These are phyloP conservation scores for Diarsia dahlii DNA, from an alignment of 2,888 invertebrate genomes.

Conservation along the genomic window DNA sequence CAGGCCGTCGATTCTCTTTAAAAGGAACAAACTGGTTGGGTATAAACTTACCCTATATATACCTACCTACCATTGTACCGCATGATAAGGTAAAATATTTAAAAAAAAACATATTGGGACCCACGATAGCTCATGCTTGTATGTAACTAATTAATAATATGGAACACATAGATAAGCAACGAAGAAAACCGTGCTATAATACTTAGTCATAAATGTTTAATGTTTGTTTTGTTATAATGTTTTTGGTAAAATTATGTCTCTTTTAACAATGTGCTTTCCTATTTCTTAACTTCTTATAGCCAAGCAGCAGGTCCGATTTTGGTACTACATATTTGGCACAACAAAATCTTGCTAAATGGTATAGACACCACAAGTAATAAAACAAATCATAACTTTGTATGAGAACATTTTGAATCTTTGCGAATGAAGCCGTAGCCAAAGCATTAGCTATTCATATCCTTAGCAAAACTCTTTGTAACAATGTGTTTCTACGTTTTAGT, in stretches of 20 bases:
- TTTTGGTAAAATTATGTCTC: no score
- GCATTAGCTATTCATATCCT: conserved; percentile 16
- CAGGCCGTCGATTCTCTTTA: conserved; percentile 39
- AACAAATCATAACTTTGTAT: neutral
- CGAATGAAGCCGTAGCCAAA: neutral
- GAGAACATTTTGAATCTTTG: neutral
- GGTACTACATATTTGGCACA: neutral
- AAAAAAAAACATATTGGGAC: neutral
- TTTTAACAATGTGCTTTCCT: neutral
- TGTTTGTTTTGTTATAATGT: no score
- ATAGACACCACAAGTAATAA: neutral
- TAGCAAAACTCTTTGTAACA: conserved; percentile 16
- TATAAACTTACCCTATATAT: neutral
- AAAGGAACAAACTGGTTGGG: conserved; percentile 34
- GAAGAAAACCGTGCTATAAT: neutral
- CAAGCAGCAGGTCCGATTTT: neutral
- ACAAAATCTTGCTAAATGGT: neutral
- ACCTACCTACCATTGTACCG: neutral
- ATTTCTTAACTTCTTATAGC: neutral
- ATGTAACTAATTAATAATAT: neutral
- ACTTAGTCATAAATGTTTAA: no score
- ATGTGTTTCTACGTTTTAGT: conserved; percentile 33
- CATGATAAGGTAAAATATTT: neutral
- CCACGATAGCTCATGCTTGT: no score
- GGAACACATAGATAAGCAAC: neutral